These are phyloP conservation scores for Acrocyrtus sp. DNA, from an alignment of 2,888 invertebrate genomes.

Conservation along the genomic window DNA sequence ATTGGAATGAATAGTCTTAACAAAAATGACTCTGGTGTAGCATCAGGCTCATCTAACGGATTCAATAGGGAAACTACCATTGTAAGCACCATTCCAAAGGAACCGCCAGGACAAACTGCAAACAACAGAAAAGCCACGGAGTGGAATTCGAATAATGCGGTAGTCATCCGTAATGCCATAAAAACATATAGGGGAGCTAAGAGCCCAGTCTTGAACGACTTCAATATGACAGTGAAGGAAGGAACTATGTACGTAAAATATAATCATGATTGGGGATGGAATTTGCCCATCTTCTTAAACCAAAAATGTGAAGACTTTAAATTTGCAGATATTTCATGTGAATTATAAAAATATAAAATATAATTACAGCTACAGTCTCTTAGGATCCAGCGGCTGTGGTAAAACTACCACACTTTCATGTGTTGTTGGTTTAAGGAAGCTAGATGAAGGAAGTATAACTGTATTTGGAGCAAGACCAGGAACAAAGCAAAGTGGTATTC, in stretches of 20 bases:
- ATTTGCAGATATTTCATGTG: not conserved
- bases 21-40: constrained; percentile 7
- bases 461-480: constrained; percentile 87
- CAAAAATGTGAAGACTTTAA: not conserved
- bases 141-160: constrained; percentile 48
- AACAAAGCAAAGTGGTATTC: constrained; percentile 84
- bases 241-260: constrained; percentile 49
- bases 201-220: constrained; percentile 47
- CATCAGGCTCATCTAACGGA: not conserved
- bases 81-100: constrained; percentile 22
- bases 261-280: not conserved
- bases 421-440: constrained; percentile 86
- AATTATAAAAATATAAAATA: not conserved
- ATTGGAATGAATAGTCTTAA: constrained; percentile 49
- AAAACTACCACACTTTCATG: constrained; percentile 88
- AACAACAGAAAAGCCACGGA: constrained; percentile 44
- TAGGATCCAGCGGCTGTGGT: constrained; percentile 94
- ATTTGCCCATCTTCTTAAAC: not conserved
- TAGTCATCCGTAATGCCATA: constrained; percentile 50
- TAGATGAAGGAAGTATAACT: constrained; percentile 88
- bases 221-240: constrained; percentile 53
- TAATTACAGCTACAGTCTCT: constrained; percentile 82
- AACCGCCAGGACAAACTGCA: constrained; percentile 37
- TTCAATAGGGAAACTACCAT: constrained; percentile 4
- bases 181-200: constrained; percentile 49